These are phyloP conservation scores for Elachura formosa DNA, from an alignment of 2,113 vertebrate genomes.

Conservation along the genomic window DNA sequence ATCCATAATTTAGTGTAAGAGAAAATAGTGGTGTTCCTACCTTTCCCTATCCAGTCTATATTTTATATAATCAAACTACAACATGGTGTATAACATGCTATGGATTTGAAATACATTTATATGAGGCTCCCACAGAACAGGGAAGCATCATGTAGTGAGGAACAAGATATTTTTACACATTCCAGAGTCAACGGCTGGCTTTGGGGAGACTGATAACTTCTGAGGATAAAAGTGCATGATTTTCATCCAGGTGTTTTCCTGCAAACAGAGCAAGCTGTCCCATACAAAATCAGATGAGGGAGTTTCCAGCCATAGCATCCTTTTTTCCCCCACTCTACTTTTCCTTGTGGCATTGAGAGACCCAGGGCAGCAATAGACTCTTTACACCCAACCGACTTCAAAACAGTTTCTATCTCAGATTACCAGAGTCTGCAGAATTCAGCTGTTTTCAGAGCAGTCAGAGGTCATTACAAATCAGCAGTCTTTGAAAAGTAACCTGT, in stretches of 20 bases:
- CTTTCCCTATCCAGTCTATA: not conserved
- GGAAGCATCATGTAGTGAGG: not conserved
- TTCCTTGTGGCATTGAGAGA: not conserved
- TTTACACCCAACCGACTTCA: conserved; percentile 57
- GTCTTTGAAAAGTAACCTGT: conserved; percentile 60
- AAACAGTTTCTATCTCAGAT: conserved; percentile 26
- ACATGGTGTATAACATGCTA: not conserved
- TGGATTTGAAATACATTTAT: not conserved
- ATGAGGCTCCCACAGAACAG: not conserved
- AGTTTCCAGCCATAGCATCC: not conserved
- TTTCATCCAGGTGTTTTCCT: not conserved
- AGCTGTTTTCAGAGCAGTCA: conserved; percentile 46
- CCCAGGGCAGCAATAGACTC: conserved; percentile 12
- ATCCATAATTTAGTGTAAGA: not conserved
- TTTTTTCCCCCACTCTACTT: not conserved
- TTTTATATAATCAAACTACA: not conserved
- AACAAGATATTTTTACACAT: not conserved
- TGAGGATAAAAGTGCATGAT: not conserved
- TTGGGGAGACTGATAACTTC: not conserved
- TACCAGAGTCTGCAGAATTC: conserved; percentile 54
- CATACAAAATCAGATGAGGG: not conserved
- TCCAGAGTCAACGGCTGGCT: not conserved
- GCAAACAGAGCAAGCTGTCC: not conserved
- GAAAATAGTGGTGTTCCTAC: not conserved
- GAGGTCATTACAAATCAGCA: conserved; percentile 68